Base-by-base conservation (phyloP, 2,113 vertebrate species). In the Bostrychus sinensis region DNA sequence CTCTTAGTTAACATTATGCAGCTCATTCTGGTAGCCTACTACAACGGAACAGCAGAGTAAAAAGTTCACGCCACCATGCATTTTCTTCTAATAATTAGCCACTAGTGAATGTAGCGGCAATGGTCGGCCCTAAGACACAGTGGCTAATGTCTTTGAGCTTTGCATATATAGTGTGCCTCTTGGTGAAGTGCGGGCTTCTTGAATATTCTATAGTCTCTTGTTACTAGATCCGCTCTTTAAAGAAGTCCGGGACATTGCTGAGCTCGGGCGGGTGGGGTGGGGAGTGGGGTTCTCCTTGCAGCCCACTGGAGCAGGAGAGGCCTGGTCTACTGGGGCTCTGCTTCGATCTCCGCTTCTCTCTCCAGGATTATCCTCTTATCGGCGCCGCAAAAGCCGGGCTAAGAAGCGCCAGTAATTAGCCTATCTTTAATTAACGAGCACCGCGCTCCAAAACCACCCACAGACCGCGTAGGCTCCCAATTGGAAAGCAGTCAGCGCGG, bases 291-390 rank as follows among this genome's bases (percentile, higher is more conserved):
- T 38, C 39, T 83, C 84, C 70, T 84, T 86, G 67, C 61, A 66
- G 75, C 78, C 88, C 77, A 83, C 79, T 73, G 20, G 60, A 83
- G 77, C 81, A 70, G 82, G 81, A 84, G 86, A 85, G 84, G 86
- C 78, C 79, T 23, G 59, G 86, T 87, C 85, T 88, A 72, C 81
- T 60, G 76, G 87, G 88, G 81, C 85, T 48, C 85, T 78, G 66
- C 77, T 91, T 88, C 90, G 84, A 91, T 91, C 88, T 80, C 79
- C 73, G 85, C 79, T 82, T 88, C 85, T 83, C 84, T 90, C 87
- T 88, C 81, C 75, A 86, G 90, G 91, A 92, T 93, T 91, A 91
- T 90, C 88, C 88, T 91, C 90, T 92, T 91, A 93, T 92, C 92
- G 78, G 82, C 72, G 26, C 73, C 66, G 75, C 77, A 75, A 91